Evolutionary conservation across 92 coral and sea anemone genomes (phyloP), one percentile per base, ranked within the genome.

Genomic region (Hydrozoanthus gracilis): DNA sequence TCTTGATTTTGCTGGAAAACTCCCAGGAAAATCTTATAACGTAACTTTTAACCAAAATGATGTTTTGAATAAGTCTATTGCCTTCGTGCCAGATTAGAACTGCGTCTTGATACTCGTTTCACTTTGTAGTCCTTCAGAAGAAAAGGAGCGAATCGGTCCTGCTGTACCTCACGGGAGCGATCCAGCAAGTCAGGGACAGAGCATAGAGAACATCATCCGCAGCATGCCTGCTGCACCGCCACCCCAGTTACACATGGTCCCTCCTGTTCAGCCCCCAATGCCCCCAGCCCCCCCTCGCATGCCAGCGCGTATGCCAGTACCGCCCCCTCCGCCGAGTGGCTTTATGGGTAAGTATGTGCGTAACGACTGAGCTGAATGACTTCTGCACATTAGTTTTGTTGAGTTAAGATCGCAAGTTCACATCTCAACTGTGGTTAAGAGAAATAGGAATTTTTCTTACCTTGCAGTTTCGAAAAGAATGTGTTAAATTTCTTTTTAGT

Each of bases 141-240:
- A 95, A 72, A 88, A 90, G 71, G 99, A 96, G 78, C 92, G 97
- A 67, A 96, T 96, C 45, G 99, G 99, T 54, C 99, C 99, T 7
- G 92, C 93, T 82, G 98, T 91, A n/a, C 98, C 98, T 3, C 44
- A 27, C 9, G 91, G 90, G 4, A 88, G 77, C 6, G 88, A 82
- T 20, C 89, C 90, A 17, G 91, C 20, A 44, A 71, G 54, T 8
- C 78, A 14, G 5, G 87, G 79, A 27, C 69, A 70, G 3, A 51
- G 50, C 4, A 69, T 83, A 45, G 78, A 54, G 55, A 60, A 82
- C 17, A 87, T 65, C 73, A 69, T 71, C 48, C 86, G 51, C 17
- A 91, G 64, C 75, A 89, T 88, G 52, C 82, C 95, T 65, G 58
- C 92, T 61, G 91, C 88, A 62, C 88, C 88, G 68, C 98, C 98